Percentiles rank a stretch among this genome's conserved stretches.
phyloP scores from a whole-genome alignment of 2,113 vertebrate genomes.

The Phalacrocorax aristotelis region DNA sequence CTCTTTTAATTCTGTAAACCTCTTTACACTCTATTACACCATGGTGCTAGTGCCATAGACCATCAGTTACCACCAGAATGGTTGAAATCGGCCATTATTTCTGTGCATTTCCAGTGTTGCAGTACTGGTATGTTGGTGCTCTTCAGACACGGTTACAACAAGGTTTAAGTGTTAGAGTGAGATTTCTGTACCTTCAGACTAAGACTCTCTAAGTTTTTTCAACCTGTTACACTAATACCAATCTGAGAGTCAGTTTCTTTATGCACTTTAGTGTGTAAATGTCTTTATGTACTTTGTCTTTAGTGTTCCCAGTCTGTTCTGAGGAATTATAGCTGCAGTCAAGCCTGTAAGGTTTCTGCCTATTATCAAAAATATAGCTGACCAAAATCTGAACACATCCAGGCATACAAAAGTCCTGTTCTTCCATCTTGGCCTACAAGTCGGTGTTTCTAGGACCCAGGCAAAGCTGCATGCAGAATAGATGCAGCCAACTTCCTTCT shows the following conservation, averaged over 20 bases:
- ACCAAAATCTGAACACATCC: background rate
- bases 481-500: background rate
- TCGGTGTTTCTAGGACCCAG: background rate
- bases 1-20: background rate
- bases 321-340: background rate
- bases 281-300: background rate
- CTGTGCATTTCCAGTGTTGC: background rate
- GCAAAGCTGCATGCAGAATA: background rate
- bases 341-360: background rate
- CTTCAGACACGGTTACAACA: background rate
- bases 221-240: background rate
- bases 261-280: background rate
- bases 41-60: background rate
- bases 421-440: background rate
- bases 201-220: background rate
- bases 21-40: background rate
- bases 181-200: background rate
- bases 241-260: background rate
- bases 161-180: background rate
- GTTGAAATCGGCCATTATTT: background rate
- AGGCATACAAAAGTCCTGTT: background rate
- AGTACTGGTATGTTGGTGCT: background rate
- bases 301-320: background rate
- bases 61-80: background rate
- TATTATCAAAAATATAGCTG: background rate